phyloP scores from a whole-genome alignment of 1,140 invertebrate genomes.

The Chlorops oryzae region DNA sequence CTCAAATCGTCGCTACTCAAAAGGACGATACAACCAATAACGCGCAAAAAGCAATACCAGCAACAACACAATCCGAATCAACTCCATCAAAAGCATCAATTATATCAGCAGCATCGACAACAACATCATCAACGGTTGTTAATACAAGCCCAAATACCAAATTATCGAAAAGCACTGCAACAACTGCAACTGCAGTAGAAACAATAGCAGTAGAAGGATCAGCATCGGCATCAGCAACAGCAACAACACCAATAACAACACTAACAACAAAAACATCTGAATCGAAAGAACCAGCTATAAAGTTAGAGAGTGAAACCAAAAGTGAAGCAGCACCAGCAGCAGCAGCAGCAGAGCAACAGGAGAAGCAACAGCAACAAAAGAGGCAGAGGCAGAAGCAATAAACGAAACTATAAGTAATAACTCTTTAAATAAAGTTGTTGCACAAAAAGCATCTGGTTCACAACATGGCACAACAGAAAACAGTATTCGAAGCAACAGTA shows the following conservation, averaged over 20 bases:
- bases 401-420: no score
- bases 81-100: neutral
- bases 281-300: no score
- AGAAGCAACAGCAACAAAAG: no score
- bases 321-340: constrained; percentile 13
- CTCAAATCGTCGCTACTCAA: neutral
- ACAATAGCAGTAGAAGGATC: neutral
- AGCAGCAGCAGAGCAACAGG: constrained; percentile 14
- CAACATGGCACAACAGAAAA: no score
- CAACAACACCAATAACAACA: neutral
- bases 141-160: constrained; percentile 1
- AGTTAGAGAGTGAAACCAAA: constrained; percentile 18
- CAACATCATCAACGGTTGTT: neutral
- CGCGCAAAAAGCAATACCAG: neutral
- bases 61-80: constrained; percentile 4
- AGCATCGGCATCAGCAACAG: neutral
- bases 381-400: no score
- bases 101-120: neutral
- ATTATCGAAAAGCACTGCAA: no score
- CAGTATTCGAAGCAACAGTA: no score
- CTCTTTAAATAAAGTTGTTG: no score
- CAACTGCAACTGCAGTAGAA: neutral
- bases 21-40: constrained; percentile 2
- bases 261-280: constrained; percentile 10
- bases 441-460: no score